Base-by-base conservation (phyloP, 2,113 vertebrate species). In the Xyrauchen texanus region DNA sequence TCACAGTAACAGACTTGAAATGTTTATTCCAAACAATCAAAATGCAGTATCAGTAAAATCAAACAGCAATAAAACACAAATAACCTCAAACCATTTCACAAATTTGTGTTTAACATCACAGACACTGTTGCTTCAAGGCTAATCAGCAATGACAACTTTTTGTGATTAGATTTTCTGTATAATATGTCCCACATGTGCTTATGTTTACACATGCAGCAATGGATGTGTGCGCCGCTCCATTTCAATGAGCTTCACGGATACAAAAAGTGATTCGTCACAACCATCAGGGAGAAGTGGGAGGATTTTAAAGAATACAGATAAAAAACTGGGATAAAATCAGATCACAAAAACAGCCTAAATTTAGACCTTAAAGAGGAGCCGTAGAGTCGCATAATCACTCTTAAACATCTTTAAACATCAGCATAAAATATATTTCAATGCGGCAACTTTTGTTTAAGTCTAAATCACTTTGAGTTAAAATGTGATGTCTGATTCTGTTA, bases 281-380 rank as follows among this genome's bases (percentile, higher is more conserved):
- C 68, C 11, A 8, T 81, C 78, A 76, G 65, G 8, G 16, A 66
- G 57, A 81, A 55, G 73, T 81, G 49, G 79, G 73, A 81, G 58
- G 42, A 68, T 64, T 68, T 58, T 42, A 46, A 61, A 80, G 68
- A 81, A 81, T 69, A 81, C 72, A 76, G 63, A 60, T 70, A 61
- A 76, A 81, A 81, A 69, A 21, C 52, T 70, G 15, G 66, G 45
- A 69, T 76, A 61, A 70, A 69, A 76, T 81, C 73, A 4, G 72
- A 51, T 81, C 11, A 7, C 16, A 49, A 58, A 68, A 21, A 61
- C 16, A 13, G 34, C 21, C 42, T 61, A 47, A 62, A 51, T 68
- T 61, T 68, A 78, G 21, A 69, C 16, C 13, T 60, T 6, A 47
- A 34, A 44, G 16, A 52, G 12, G 65, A 55, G 7, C 3, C 34